phyloP scores from a whole-genome alignment of 92 coral and sea anemone genomes.

The Zoanthus sansibaricus region DNA sequence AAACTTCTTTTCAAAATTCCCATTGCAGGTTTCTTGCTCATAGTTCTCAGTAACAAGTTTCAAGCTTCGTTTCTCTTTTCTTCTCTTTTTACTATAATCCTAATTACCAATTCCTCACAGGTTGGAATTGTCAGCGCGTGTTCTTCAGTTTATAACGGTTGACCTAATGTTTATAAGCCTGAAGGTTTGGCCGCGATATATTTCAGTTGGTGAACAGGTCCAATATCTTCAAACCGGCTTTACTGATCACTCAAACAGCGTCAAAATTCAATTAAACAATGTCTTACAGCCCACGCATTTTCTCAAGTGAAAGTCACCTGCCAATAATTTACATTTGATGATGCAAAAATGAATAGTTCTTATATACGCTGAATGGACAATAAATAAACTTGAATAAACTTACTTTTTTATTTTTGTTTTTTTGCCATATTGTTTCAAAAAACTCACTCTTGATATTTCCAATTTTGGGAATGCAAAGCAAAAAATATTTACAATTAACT shows the following conservation, averaged over 20 bases:
- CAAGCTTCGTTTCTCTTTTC: not conserved
- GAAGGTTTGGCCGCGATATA: not conserved
- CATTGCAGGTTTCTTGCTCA: conserved; percentile 36
- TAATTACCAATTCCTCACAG: not conserved
- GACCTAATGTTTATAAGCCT: no score
- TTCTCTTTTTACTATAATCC: not conserved
- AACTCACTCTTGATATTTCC: not conserved
- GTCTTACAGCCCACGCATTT: conserved; percentile 20
- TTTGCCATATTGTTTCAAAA: not conserved
- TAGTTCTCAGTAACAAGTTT: not conserved
- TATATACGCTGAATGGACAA: not conserved
- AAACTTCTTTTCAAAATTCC: conserved; percentile 39
- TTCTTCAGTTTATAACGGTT: not conserved
- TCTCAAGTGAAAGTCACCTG: not conserved
- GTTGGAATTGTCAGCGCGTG: not conserved
- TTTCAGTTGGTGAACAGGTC: not conserved
- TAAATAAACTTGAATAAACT: not conserved
- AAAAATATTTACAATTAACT: not conserved
- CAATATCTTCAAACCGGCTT: conserved; percentile 32
- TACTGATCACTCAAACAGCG: not conserved
- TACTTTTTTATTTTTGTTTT: not conserved
- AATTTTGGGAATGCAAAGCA: not conserved
- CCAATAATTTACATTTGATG: not conserved
- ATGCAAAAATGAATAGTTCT: not conserved
- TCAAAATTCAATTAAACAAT: not conserved